Percentiles rank a stretch among this genome's conserved stretches.
Conservation (phyloP, 1,140 invertebrate species). For the Macrobrachium rosenbergii region DNA sequence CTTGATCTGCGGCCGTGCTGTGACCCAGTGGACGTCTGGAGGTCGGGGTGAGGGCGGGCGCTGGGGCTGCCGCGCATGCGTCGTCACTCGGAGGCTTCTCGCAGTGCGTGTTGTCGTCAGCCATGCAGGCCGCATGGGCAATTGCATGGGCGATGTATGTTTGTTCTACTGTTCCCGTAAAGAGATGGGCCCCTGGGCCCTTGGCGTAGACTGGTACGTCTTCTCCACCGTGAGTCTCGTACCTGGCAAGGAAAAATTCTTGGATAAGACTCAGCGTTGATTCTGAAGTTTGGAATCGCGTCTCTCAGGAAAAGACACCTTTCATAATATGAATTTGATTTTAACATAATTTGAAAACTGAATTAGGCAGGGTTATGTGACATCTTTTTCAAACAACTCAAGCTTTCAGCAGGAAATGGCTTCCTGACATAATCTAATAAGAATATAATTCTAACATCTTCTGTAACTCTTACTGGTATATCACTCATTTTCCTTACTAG, state of each 20-base stretch:
- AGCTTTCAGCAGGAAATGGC: too few relatives aligned
- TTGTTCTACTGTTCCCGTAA: constrained; percentile 72
- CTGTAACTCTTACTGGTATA: too few relatives aligned
- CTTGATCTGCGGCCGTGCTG: constrained; percentile 36
- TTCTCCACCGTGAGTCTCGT: constrained; percentile 88
- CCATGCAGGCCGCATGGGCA: constrained; percentile 69
- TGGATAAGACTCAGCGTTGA: not conserved
- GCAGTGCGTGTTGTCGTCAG: constrained; percentile 64
- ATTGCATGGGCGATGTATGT: constrained; percentile 72
- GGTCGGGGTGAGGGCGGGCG: constrained; percentile 24
- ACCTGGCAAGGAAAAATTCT: constrained; percentile 31
- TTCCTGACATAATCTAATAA: too few relatives aligned
- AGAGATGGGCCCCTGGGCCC: constrained; percentile 72
- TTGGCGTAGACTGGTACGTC: constrained; percentile 88
- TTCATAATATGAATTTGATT: too few relatives aligned
- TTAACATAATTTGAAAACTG: too few relatives aligned
- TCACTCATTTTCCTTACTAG: too few relatives aligned
- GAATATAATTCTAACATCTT: too few relatives aligned
- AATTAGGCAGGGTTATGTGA: too few relatives aligned
- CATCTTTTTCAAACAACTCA: too few relatives aligned
- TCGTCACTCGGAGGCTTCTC: constrained; percentile 66
- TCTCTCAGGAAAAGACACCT: too few relatives aligned
- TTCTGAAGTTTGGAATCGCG: not conserved
- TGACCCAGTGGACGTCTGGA: constrained; percentile 39
- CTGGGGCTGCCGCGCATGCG: constrained; percentile 58